A percentile compares a stretch with the other conserved stretches of the same genome.
These are phyloP conservation scores for Celastrina argiolus DNA, from an alignment of 2,888 invertebrate genomes.

Conservation along the genomic window DNA sequence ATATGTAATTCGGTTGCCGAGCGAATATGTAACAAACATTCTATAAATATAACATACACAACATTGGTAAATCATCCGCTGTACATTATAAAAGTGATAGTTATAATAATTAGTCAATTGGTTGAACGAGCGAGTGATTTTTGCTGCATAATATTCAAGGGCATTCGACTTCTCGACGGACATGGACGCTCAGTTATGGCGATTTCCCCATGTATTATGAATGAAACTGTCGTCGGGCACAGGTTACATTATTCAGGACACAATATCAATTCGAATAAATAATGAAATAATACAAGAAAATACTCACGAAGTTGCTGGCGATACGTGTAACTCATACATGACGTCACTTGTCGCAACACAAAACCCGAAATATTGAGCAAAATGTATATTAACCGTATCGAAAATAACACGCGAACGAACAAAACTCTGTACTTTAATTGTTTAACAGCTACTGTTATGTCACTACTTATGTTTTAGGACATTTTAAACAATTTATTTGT, in stretches of 20 bases:
- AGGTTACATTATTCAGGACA: slow-evolving; percentile 48
- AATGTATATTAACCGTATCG: slow-evolving; percentile 62
- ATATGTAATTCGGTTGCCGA: slow-evolving; percentile 53
- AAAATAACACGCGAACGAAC: slow-evolving; percentile 64
- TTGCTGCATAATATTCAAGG: slow-evolving; percentile 78
- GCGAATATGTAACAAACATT: slow-evolving; percentile 45
- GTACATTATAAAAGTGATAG: slow-evolving; percentile 41
- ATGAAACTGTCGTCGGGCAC: slow-evolving; percentile 57
- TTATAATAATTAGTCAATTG: slow-evolving; percentile 48
- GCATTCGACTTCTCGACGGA: slow-evolving; percentile 48
- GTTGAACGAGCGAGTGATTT: slow-evolving; percentile 59
- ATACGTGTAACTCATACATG: slow-evolving; percentile 79
- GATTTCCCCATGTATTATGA: slow-evolving; percentile 58
- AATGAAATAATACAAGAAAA: slow-evolving; percentile 70
- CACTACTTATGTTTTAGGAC: slow-evolving; percentile 70
- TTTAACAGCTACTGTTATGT: slow-evolving; percentile 64
- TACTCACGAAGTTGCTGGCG: slow-evolving; percentile 76
- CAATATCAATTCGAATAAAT: slow-evolving; percentile 52
- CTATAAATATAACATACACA: slow-evolving; percentile 28
- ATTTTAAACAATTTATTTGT: slow-evolving; percentile 76
- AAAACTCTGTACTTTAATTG: slow-evolving; percentile 65
- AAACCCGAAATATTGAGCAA: slow-evolving; percentile 72
- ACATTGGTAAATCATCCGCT: not conserved
- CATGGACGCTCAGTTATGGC: slow-evolving; percentile 43
- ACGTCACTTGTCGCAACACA: slow-evolving; percentile 78